Evolutionary conservation across 2,113 vertebrate genomes (phyloP).

Genomic region (Gnathonemus longibarbis): DNA sequence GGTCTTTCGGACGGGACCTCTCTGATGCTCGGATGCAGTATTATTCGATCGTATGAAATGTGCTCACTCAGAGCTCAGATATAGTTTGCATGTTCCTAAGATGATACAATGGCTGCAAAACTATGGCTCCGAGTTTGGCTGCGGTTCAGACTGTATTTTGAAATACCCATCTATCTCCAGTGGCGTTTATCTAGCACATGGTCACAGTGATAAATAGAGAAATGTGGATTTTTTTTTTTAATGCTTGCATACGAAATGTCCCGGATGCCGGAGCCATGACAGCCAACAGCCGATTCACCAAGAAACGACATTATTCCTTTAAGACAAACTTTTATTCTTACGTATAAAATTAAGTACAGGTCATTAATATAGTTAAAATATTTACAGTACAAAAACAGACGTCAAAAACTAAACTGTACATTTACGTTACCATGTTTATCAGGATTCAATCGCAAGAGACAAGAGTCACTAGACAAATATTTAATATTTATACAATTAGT

Average conservation of each 20-base stretch:
- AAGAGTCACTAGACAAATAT: background rate
- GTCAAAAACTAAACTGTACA: background rate
- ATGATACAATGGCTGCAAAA: background rate
- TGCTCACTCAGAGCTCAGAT: background rate
- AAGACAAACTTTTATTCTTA: background rate
- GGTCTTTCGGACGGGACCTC: background rate
- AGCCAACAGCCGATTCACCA: background rate
- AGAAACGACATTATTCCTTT: background rate
- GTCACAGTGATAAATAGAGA: background rate
- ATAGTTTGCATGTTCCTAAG: background rate
- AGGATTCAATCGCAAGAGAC: background rate
- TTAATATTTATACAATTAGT: background rate
- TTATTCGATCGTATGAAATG: background rate
- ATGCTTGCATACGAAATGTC: background rate
- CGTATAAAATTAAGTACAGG: background rate
- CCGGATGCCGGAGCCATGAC: background rate
- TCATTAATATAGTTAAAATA: background rate
- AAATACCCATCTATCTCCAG: background rate
- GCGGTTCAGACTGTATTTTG: background rate
- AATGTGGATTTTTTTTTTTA: background rate
- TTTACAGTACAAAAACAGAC: slow-evolving; percentile 1
- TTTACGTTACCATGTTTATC: background rate
- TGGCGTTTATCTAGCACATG: background rate
- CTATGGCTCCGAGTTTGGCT: background rate
- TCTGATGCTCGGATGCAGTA: background rate